These are phyloP conservation scores for Eutrigla gurnardus DNA, from an alignment of 2,797 vertebrate species.

Conservation along the genomic window DNA sequence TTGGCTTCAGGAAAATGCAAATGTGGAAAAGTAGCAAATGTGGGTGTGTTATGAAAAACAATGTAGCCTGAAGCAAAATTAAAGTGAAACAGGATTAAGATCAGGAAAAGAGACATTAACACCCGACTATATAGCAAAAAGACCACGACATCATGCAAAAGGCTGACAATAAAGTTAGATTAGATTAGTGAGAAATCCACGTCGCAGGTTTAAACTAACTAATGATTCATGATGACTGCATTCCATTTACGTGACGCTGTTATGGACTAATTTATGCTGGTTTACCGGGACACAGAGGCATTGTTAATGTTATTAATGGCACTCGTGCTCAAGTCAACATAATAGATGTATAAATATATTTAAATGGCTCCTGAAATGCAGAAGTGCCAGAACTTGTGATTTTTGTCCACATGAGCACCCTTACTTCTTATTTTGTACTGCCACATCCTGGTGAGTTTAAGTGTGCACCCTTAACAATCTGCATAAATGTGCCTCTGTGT, in stretches of 20 bases:
- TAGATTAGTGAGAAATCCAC: neutral
- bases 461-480: too few species aligned
- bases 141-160: neutral
- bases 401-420: too few species aligned
- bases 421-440: too few species aligned
- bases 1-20: neutral
- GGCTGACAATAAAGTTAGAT: neutral
- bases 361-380: neutral
- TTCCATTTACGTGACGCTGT: neutral
- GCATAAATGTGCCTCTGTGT: too few species aligned
- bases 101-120: neutral
- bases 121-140: neutral
- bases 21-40: neutral
- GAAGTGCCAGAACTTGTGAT: too few species aligned
- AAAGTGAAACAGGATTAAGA: conserved; percentile 8
- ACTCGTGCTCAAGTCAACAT: neutral
- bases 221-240: neutral
- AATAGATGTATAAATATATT: neutral
- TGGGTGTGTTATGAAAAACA: neutral
- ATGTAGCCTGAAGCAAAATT: neutral
- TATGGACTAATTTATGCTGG: neutral
- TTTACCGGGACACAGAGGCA: neutral
- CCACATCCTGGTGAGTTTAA: too few species aligned
- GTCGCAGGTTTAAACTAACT: neutral
- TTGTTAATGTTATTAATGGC: neutral